Conservation (phyloP, 2,797 vertebrate genomes). For the Pogonophryne albipinna region DNA sequence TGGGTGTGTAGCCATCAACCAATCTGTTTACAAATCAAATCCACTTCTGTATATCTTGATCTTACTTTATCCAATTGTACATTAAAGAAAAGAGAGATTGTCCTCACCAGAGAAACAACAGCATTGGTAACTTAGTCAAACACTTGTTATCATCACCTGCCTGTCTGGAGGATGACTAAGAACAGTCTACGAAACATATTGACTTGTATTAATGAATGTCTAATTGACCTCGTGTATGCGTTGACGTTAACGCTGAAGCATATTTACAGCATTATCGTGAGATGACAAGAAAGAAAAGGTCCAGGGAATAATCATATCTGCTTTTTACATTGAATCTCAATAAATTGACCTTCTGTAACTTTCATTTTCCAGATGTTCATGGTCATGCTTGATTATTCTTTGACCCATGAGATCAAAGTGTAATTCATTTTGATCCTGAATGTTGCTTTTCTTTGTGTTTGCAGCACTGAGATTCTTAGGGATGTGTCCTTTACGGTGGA, state of each 20-base stretch:
- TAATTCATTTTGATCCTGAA: not conserved
- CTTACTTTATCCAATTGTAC: not conserved
- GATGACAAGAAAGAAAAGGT: not conserved
- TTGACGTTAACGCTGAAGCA: not conserved
- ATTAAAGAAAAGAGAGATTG: not conserved
- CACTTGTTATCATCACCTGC: not conserved
- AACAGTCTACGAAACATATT: too few species aligned
- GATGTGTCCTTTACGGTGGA: conserved; percentile 61
- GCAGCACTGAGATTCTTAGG: conserved; percentile 53
- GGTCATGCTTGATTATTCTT: not conserved
- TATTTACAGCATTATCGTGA: not conserved
- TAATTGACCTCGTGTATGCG: not conserved
- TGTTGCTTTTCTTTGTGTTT: not conserved
- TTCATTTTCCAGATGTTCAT: not conserved
- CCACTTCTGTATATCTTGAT: not conserved
- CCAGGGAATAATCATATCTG: not conserved
- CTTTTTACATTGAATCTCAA: not conserved
- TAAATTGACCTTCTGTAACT: not conserved
- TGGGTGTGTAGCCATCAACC: conserved; percentile 45
- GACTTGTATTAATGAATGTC: not conserved
- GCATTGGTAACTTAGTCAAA: not conserved
- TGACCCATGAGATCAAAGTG: not conserved
- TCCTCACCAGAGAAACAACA: not conserved
- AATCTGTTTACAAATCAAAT: not conserved
- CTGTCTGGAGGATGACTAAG: not conserved